phyloP scores from a whole-genome alignment of 1,140 invertebrate genomes.

The Elysia chlorotica region DNA sequence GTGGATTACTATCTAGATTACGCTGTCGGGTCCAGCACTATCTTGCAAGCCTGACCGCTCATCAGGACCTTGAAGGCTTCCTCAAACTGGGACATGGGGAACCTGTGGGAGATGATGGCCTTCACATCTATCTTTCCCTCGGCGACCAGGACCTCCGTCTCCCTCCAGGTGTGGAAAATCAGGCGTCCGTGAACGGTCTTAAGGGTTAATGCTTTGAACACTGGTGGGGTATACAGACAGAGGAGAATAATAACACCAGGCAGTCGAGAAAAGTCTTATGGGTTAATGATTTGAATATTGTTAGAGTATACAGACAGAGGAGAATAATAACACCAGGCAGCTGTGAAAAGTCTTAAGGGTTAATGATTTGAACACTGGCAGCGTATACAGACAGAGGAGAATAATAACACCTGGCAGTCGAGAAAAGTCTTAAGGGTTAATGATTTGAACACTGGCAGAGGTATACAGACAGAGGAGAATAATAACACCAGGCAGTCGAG shows the following conservation, averaged over 20 bases:
- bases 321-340: neutral
- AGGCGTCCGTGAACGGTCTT: conserved; percentile 50
- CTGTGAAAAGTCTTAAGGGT: conserved; percentile 51
- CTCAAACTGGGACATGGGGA: conserved; percentile 51
- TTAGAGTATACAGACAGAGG: too few relatives aligned
- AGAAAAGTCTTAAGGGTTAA: conserved; percentile 49
- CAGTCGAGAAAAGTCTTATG: conserved; percentile 46
- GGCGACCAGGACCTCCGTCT: conserved; percentile 41
- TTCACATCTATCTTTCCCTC: conserved; percentile 43
- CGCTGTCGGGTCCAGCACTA: conserved; percentile 45
- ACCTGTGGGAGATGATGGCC: conserved; percentile 42
- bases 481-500: conserved; percentile 27
- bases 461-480: too few relatives aligned
- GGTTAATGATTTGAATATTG: conserved; percentile 52
- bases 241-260: neutral
- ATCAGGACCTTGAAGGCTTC: conserved; percentile 49
- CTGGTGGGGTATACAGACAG: too few relatives aligned
- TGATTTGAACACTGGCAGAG: conserved; percentile 54
- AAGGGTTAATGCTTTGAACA: conserved; percentile 50
- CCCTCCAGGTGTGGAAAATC: conserved; percentile 52
- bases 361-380: conserved; percentile 52
- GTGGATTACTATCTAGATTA: conserved; percentile 6
- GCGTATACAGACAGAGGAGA: too few relatives aligned
- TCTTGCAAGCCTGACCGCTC: conserved; percentile 49
- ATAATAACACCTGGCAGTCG: conserved; percentile 9